Percentiles rank a stretch among this genome's conserved stretches.
Conservation (phyloP, 1,140 invertebrate genomes). For the Dryas iulia region DNA sequence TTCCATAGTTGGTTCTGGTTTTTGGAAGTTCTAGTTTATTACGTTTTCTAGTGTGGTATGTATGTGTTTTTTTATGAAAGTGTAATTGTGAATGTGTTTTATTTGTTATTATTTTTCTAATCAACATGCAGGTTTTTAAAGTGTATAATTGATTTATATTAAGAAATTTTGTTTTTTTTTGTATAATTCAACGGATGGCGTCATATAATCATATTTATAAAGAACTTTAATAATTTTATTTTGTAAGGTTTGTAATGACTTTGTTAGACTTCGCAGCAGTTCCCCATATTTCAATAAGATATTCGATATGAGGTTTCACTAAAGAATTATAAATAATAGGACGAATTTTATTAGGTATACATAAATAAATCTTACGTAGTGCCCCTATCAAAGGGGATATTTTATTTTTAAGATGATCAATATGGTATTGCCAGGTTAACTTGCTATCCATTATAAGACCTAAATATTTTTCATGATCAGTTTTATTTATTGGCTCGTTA, state of each 20-base stretch:
- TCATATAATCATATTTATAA: too few species aligned
- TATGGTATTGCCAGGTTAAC: background rate
- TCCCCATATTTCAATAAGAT: conserved; percentile 1
- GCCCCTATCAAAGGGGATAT: background rate
- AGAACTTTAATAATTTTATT: background rate
- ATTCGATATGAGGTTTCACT: background rate
- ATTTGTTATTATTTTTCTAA: too few species aligned
- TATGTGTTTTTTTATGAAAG: too few species aligned
- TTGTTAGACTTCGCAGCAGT: background rate
- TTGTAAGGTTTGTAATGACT: background rate
- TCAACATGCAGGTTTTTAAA: too few species aligned
- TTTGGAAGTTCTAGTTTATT: too few species aligned
- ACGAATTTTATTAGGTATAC: background rate
- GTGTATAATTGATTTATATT: too few species aligned
- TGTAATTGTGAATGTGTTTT: too few species aligned
- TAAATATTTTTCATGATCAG: conserved; percentile 5
- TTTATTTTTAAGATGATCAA: conserved; percentile 4
- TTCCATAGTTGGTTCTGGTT: too few species aligned
- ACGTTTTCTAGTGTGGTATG: too few species aligned
- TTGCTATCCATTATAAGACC: background rate
- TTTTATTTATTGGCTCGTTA: conserved; percentile 1
- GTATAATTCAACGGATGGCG: too few species aligned
- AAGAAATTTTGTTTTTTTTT: too few species aligned
- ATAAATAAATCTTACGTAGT: background rate
- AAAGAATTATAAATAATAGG: background rate